These are phyloP conservation scores for Tetragnatha versicolor DNA, from an alignment of 1,140 invertebrate genomes.

Conservation along the genomic window DNA sequence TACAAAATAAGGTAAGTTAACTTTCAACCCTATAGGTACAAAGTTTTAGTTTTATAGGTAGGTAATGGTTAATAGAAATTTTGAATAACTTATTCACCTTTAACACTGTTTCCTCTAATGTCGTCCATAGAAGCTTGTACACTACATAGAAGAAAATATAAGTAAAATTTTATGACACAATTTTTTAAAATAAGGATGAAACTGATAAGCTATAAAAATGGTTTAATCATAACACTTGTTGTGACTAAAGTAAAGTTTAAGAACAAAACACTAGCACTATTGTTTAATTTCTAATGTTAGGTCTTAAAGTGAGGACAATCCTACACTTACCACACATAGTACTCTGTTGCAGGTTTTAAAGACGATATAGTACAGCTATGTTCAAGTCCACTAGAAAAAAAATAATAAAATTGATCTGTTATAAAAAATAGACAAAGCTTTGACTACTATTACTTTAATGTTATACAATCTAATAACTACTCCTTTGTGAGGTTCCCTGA, in stretches of 20 bases:
- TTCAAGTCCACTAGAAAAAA: constrained; percentile 37
- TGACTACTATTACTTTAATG: not conserved
- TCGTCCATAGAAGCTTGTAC: constrained; percentile 48
- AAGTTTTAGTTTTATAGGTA: not conserved
- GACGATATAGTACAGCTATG: constrained; percentile 40
- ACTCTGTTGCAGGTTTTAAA: constrained; percentile 81
- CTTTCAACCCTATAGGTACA: not conserved
- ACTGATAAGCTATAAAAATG: too few species aligned
- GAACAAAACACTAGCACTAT: too few species aligned
- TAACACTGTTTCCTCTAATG: constrained; percentile 37
- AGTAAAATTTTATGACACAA: too few species aligned
- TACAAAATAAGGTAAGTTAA: constrained; percentile 20
- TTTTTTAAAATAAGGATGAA: too few species aligned
- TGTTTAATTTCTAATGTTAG: too few species aligned
- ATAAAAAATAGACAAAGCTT: not conserved
- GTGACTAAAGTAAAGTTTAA: too few species aligned
- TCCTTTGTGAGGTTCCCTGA: not conserved
- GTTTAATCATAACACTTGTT: too few species aligned
- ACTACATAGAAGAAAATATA: constrained; percentile 12
- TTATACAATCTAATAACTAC: not conserved
- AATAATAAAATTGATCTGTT: constrained; percentile 3
- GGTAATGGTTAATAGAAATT: not conserved
- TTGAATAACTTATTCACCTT: constrained; percentile 19
- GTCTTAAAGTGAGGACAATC: too few species aligned
- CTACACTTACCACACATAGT: constrained; percentile 72